Conservation (phyloP, 2,888 invertebrate species). For the Vannuccia rotundouncinata region DNA sequence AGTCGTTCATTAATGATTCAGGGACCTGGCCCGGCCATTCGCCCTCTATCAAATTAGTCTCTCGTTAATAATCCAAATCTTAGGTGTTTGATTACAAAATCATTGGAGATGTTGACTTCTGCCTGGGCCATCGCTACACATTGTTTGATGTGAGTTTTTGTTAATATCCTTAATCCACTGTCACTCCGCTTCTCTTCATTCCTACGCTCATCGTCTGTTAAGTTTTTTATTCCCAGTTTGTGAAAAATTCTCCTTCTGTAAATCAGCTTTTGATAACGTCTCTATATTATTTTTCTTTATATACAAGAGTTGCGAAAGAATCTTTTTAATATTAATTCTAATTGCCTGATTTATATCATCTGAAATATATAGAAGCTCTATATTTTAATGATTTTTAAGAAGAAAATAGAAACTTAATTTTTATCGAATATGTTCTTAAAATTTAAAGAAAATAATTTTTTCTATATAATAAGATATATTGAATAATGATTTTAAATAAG, state of each 20-base stretch:
- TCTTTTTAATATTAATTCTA: conserved; percentile 11
- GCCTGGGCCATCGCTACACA: background rate
- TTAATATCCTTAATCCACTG: background rate
- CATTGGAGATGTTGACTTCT: background rate
- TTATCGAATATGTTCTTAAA: background rate
- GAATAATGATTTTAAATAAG: background rate
- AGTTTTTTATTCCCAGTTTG: background rate
- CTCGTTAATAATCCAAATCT: conserved; percentile 11
- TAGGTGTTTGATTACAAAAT: conserved; percentile 10
- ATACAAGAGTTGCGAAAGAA: background rate
- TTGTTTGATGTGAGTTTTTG: conserved; percentile 1
- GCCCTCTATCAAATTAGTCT: conserved; percentile 1
- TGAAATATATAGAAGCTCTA: background rate
- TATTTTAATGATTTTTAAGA: background rate
- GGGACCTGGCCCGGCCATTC: background rate
- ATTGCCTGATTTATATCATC: background rate
- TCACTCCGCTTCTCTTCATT: background rate
- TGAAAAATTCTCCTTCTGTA: too few species aligned
- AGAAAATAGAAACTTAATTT: background rate
- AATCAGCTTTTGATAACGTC: background rate
- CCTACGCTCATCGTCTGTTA: conserved; percentile 12
- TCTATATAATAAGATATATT: background rate
- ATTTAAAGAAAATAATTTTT: background rate
- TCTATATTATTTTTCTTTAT: background rate
- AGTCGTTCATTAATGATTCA: background rate